These are phyloP conservation scores for Sciurus carolinensis DNA, from an alignment of 2,797 vertebrate species.

Conservation along the genomic window DNA sequence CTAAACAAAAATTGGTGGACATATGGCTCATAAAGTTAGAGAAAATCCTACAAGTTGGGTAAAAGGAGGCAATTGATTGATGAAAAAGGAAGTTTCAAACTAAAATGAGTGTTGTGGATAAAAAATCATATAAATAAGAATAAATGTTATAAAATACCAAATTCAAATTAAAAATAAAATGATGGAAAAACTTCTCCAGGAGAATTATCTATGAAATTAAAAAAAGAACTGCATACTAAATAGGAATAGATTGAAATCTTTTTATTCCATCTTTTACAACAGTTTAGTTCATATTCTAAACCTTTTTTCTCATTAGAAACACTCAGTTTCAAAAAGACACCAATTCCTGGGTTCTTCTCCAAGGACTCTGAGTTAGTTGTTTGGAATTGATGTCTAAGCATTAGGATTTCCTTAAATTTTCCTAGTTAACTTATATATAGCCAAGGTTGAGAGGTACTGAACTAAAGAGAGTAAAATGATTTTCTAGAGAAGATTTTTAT, in stretches of 20 bases:
- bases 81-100: not conserved
- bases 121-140: conserved; percentile 22
- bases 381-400: not conserved
- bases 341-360: not conserved
- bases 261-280: not conserved
- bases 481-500: not conserved
- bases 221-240: conserved; percentile 4
- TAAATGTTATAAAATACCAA: conserved; percentile 1
- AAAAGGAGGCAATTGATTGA: not conserved
- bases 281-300: not conserved
- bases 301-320: conserved; percentile 48
- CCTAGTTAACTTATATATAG: not conserved
- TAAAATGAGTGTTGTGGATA: not conserved
- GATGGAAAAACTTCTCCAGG: not conserved
- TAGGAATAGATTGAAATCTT: not conserved
- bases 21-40: not conserved
- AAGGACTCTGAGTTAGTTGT: not conserved
- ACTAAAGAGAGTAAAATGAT: not conserved
- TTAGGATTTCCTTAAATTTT: not conserved
- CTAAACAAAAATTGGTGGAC: not conserved
- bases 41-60: not conserved
- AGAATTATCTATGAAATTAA: not conserved
- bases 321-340: not conserved
- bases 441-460: not conserved
- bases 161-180: conserved; percentile 50